Conservation (phyloP, 1,140 invertebrate genomes). For the Diploscapter pachys region DNA sequence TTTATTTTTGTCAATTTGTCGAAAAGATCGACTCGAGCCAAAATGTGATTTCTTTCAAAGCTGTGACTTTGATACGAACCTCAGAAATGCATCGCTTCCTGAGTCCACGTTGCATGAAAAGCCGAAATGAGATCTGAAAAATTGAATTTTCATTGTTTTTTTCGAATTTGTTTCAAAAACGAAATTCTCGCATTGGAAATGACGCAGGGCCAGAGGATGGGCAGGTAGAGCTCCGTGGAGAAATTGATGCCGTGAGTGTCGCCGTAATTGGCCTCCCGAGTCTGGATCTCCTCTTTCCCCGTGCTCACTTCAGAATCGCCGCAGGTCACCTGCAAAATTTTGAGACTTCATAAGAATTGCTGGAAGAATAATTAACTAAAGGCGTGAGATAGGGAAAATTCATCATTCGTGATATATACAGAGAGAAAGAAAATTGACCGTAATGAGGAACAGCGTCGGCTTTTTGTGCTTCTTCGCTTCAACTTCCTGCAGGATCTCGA, state of each 20-base stretch:
- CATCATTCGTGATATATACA: too few relatives aligned
- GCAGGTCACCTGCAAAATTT: too few relatives aligned
- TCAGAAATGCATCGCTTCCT: not conserved
- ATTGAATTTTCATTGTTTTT: not conserved
- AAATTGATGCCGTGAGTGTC: constrained; percentile 40
- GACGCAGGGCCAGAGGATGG: constrained; percentile 44
- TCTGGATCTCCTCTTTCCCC: constrained; percentile 28
- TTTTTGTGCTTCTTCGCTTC: constrained; percentile 12
- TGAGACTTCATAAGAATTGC: too few relatives aligned
- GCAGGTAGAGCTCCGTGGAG: constrained; percentile 42
- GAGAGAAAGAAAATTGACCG: not conserved
- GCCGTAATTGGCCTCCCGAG: constrained; percentile 14
- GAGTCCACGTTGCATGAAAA: constrained; percentile 26
- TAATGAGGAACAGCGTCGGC: constrained; percentile 1
- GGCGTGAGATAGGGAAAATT: too few relatives aligned
- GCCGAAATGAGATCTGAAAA: constrained; percentile 44
- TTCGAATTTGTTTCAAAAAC: not conserved
- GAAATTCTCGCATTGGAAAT: constrained; percentile 20
- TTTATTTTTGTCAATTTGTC: too few relatives aligned
- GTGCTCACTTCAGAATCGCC: constrained; percentile 2
- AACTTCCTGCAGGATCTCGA: not conserved
- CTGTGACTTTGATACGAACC: too few relatives aligned
- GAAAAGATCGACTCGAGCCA: too few relatives aligned
- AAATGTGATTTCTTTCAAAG: too few relatives aligned
- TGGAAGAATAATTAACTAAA: too few relatives aligned